Conservation (phyloP, 2,888 invertebrate species). For the Apodemia hepburni region DNA sequence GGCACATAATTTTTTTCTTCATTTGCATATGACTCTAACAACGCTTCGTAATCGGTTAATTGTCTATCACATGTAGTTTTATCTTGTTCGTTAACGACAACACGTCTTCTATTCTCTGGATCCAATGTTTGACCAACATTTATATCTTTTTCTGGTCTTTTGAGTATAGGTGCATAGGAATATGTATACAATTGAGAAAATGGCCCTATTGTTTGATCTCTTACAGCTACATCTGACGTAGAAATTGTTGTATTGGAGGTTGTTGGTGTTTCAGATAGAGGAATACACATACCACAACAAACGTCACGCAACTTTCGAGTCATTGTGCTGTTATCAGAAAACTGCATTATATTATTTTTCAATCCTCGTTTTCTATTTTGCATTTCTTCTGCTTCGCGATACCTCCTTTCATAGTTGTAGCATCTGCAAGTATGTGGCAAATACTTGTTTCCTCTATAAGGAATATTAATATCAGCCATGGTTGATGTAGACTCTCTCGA, state of each 20-base stretch:
- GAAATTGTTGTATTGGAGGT: constrained; percentile 35
- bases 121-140: background rate
- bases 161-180: constrained; percentile 26
- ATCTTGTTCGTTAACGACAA: constrained; percentile 24
- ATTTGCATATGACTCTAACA: constrained; percentile 23
- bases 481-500: constrained; percentile 32
- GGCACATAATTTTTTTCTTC: constrained; percentile 8
- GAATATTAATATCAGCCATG: constrained; percentile 20
- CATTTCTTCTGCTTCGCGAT: constrained; percentile 35
- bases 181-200: constrained; percentile 17
- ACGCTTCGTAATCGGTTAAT: constrained; percentile 25
- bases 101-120: constrained; percentile 17
- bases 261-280: constrained; percentile 25
- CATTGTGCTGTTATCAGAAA: constrained; percentile 51
- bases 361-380: constrained; percentile 10
- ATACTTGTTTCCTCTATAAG: constrained; percentile 18
- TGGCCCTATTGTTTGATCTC: constrained; percentile 20
- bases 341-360: constrained; percentile 48
- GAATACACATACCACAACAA: constrained; percentile 37
- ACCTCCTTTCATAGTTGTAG: constrained; percentile 35
- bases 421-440: constrained; percentile 39
- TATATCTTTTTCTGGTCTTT: constrained; percentile 20
- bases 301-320: constrained; percentile 48
- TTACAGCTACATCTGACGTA: constrained; percentile 33
- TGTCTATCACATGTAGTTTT: constrained; percentile 34